phyloP scores from a whole-genome alignment of 2,888 invertebrate species.

The Mythimna impura region DNA sequence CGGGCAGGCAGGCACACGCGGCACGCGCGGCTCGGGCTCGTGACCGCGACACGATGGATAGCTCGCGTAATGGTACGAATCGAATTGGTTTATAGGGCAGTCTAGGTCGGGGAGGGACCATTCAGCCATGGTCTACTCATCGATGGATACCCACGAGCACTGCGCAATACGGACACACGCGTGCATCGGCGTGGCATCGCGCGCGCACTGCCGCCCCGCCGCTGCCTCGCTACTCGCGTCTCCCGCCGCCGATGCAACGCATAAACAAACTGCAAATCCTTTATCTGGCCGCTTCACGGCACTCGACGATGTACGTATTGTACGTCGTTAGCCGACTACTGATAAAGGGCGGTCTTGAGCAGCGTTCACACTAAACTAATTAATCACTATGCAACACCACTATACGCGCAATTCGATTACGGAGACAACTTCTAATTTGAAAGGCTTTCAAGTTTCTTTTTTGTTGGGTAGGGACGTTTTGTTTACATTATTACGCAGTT shows the following conservation, averaged over 20 bases:
- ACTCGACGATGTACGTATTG: constrained; percentile 66
- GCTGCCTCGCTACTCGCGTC: constrained; percentile 71
- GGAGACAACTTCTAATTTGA: constrained; percentile 11
- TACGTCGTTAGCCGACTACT: constrained; percentile 74
- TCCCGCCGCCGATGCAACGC: constrained; percentile 77
- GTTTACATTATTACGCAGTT: constrained; percentile 64
- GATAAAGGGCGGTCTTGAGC: constrained; percentile 75
- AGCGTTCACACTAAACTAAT: constrained; percentile 66
- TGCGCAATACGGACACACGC: constrained; percentile 74
- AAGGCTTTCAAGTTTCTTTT: constrained; percentile 19
- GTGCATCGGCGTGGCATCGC: constrained; percentile 81
- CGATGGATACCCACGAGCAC: constrained; percentile 61
- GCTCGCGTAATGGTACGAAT: constrained; percentile 67
- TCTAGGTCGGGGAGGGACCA: constrained; percentile 74
- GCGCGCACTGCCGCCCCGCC: constrained; percentile 79
- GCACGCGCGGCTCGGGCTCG: constrained; percentile 45
- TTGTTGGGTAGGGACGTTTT: constrained; percentile 19
- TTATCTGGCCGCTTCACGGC: constrained; percentile 78
- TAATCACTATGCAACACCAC: constrained; percentile 47
- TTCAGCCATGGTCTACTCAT: constrained; percentile 73
- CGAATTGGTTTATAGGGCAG: constrained; percentile 68
- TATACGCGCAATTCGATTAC: constrained; percentile 27
- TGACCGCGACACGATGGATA: constrained; percentile 67
- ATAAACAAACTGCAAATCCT: constrained; percentile 87
- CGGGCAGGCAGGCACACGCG: constrained; percentile 47